Conservation (phyloP, 2,888 invertebrate species). For the Hirtodrosophila histrioides region DNA sequence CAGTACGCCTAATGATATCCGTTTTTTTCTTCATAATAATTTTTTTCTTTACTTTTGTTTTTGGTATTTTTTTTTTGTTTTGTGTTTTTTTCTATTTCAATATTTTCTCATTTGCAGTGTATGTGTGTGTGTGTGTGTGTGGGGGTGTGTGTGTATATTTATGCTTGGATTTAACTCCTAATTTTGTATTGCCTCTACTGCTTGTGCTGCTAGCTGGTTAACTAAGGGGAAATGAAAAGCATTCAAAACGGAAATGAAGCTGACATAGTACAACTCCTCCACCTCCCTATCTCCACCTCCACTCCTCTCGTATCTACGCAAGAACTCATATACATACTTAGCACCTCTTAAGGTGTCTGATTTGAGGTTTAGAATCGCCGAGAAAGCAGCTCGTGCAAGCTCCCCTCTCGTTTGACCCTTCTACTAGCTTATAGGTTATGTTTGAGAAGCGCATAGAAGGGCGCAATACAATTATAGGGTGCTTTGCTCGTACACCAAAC, state of each 20-base stretch:
- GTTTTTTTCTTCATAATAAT: conserved; percentile 29
- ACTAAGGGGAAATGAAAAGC: conserved; percentile 38
- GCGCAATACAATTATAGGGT: conserved; percentile 2
- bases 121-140: conserved; percentile 16
- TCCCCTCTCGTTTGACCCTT: background rate
- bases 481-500: conserved; percentile 10
- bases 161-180: conserved; percentile 25
- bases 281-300: background rate
- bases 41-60: background rate
- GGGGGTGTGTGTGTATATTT: conserved; percentile 15
- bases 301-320: background rate
- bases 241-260: conserved; percentile 33
- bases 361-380: conserved; percentile 1
- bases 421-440: no score
- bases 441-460: conserved; percentile 24
- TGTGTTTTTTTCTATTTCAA: conserved; percentile 15
- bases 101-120: conserved; percentile 12
- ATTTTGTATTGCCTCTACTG: conserved; percentile 49
- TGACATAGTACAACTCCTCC: background rate
- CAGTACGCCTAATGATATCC: conserved; percentile 76
- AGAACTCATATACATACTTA: conserved; percentile 1
- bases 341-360: no score
- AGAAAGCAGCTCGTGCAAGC: conserved; percentile 2
- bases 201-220: conserved; percentile 48
- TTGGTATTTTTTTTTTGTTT: conserved; percentile 22